Base-by-base conservation (phyloP, 2,888 invertebrate genomes). In the Alsophila aescularia region DNA sequence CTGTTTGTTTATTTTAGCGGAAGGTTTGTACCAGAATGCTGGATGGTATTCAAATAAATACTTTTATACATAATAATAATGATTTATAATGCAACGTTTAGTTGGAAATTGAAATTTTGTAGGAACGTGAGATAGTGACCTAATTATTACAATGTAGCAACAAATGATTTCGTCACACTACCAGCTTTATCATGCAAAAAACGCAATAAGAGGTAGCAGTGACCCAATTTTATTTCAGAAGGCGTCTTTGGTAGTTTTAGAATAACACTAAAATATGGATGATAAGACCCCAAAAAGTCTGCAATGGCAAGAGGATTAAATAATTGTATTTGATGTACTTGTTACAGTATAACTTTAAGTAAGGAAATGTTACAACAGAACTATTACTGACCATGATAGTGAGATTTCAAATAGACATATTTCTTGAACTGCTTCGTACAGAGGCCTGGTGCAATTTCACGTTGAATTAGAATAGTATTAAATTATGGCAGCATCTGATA, bases 91-190 rank as follows among this genome's bases (percentile, higher is more conserved):
- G 48, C 39, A 48, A 48, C n/a, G 9, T 16, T 12, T 8, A 1
- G 15, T 35, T 35, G 9, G 32, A 44, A 34, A 16, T 0, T n/a
- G 7, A 4, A 14, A 14, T 10, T 12, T n/a, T 45, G 24, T 24
- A 16, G 12, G 39, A 31, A 53, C 53, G 53, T 53, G 53, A 36
- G 53, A 47, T 48, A 48, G 36, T 48, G 47, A 53, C 53, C 53
- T 36, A 53, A 12, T 21, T 53, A 21, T 31, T 36, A 8, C 12
- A 34, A 13, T 52, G 45, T 18, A 36, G 52, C 52, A 52, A 52
- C 9, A 0, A 27, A 27, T 14, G 10, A 6, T 34, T 32, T 37
- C 36, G 21, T 15, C 35, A 35, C 12, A n/a, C 8, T 14, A 5
- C 8, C 2, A 14, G 0, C 8, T 21, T 52, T 41, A 47, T 52